Conservation (phyloP, 2,113 vertebrate genomes). For the Polypterus senegalus region DNA sequence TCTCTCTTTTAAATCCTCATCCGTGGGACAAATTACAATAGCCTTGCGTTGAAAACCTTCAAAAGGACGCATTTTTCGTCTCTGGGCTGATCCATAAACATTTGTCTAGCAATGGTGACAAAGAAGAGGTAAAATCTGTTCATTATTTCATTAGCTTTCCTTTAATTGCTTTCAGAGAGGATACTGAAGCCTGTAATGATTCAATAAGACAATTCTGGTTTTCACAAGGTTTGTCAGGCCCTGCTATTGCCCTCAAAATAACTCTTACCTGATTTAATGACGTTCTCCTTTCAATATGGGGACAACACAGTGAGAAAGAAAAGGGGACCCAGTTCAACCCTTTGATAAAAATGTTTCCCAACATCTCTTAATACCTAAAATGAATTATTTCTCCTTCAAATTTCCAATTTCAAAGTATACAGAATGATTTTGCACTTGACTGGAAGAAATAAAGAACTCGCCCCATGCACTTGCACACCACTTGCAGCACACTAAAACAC, state of each 20-base stretch:
- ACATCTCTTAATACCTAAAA: too few relatives aligned
- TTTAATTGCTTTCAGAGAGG: slow-evolving; percentile 45
- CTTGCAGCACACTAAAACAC: too few relatives aligned
- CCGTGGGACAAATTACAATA: slow-evolving; percentile 90
- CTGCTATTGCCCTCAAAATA: too few relatives aligned
- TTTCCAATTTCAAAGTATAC: too few relatives aligned
- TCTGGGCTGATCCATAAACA: slow-evolving; percentile 92
- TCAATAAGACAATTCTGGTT: slow-evolving; percentile 36
- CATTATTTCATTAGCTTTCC: slow-evolving; percentile 46
- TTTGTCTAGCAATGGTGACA: slow-evolving; percentile 79
- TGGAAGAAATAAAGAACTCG: background rate
- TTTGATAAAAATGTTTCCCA: too few relatives aligned
- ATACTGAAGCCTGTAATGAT: slow-evolving; percentile 47
- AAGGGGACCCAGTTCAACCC: too few relatives aligned
- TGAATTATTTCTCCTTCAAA: too few relatives aligned
- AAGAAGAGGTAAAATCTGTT: slow-evolving; percentile 63
- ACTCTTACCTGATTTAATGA: background rate
- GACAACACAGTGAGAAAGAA: too few relatives aligned
- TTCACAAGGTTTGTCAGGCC: slow-evolving; percentile 23
- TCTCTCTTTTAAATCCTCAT: slow-evolving; percentile 83
- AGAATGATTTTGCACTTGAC: background rate
- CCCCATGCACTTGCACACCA: too few relatives aligned
- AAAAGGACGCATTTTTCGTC: slow-evolving; percentile 96
- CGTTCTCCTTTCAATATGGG: too few relatives aligned
- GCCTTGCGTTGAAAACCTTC: slow-evolving; percentile 94